Base-by-base conservation (phyloP, 1,140 invertebrate species). In the Temnothorax curvispinosus region DNA sequence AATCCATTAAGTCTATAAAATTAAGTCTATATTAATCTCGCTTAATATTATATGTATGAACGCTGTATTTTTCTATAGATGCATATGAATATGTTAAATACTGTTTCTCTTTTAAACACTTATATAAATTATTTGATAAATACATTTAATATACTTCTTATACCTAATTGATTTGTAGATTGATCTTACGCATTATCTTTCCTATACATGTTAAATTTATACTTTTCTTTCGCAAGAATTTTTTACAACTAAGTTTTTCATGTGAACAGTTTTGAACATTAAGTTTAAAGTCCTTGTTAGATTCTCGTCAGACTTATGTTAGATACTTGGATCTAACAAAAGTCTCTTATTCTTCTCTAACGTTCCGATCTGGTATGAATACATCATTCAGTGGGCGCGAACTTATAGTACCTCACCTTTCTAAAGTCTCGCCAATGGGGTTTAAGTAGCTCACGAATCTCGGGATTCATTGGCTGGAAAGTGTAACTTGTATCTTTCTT, bases 381-480 rank as follows among this genome's bases (percentile, higher is more conserved):
- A 71, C 72, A 80, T 71, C 78, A 76, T 41, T 75, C 35, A 32
- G 32, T 65, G 74, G 52, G 76, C 88, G 69, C 80, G 76, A 91
- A 92, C 88, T 94, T 94, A 94, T 94, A 94, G 89, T 50, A 64
- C 50, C 80, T 85, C 84, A 76, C 88, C 92, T 91, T 90, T 92
- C 91, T 69, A 89, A 88, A 77, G 41, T 71, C 56, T 60, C 62
- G 65, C 93, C 92, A 94, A 93, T 94, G 64, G 50, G 60, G 5
- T 69, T n/a, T 8, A 94, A 94, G 93, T 94, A 77, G 91, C 91
- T 72, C 92, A 88, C 11, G 50, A 86, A 52, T 71, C 85, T 65
- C 44, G 15, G 18, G 9, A 47, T 4, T 60, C 58, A 94, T 94
- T 94, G 93, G 94, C 50, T 69, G 50, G 35, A 69, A 93, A 93